These are phyloP conservation scores for Strongylocentrotus purpuratus DNA, from an alignment of 35 echinoderm and acorn worm species.

Conservation along the genomic window DNA sequence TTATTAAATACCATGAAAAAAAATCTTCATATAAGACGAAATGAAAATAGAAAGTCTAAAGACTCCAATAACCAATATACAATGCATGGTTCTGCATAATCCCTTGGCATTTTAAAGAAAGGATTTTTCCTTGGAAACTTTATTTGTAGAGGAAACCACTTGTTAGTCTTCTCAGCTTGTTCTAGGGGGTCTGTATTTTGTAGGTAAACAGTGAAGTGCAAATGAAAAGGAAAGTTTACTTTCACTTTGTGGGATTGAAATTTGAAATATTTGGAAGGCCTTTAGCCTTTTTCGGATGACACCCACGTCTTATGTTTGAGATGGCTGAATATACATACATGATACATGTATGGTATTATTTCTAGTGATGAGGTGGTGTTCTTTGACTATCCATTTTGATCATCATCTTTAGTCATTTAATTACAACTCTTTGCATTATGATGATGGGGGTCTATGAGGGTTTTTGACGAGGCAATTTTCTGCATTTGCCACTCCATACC, in stretches of 20 bases:
- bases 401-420: no score
- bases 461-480: no score
- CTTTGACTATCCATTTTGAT: no score
- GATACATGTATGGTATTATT: no score
- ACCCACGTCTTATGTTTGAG: not conserved
- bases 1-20: not conserved
- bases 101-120: not conserved
- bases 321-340: not conserved
- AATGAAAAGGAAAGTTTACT: not conserved
- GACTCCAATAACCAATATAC: not conserved
- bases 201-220: conserved; percentile 10
- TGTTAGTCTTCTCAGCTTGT: not conserved
- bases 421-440: no score
- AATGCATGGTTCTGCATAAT: not conserved
- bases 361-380: no score
- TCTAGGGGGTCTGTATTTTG: not conserved
- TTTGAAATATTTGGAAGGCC: not conserved
- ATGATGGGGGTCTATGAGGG: no score
- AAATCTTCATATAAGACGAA: not conserved
- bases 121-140: not conserved
- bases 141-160: not conserved
- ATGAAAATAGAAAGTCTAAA: not conserved
- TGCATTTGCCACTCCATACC: no score
- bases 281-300: not conserved
- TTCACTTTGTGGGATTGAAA: not conserved